Evolutionary conservation across 2,113 vertebrate species (phyloP), one percentile per base, ranked within the genome.

Genomic region (Misgurnus anguillicaudatus): DNA sequence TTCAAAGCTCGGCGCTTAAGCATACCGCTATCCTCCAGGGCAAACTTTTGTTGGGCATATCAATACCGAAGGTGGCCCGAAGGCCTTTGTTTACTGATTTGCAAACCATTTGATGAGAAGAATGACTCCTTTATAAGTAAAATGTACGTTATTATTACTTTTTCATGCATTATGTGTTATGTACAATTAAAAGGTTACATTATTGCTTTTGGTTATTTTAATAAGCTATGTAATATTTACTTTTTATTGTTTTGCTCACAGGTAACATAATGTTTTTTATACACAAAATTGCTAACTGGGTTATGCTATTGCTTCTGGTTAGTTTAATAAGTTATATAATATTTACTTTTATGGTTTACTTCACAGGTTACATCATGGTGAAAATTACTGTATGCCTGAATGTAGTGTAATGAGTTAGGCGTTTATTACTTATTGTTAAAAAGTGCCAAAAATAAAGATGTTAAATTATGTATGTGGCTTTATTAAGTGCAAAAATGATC

Each of bases 1-100:
- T 93, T 93, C 90, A 92, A 93, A 92, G 90, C 87, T 80, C 42
- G 68, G 85, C 82, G 72, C 82, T 86, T 81, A 82, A 86, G 64
- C 84, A 78, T 75, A 75, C 67, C 78, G 77, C 75, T 66, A 66
- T 81, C 36, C 70, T 82, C 80, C 80, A 80, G 69, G 75, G 82
- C 69, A 67, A 77, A 85, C 79, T 78, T 60, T 69, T 67, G 61
- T 77, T 80, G 75, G 70, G 45, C 66, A 79, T 65, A 78, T 77
- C 83, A 85, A 80, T 68, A 53, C 68, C 0, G 41, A 79, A 85
- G 64, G 60, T 82, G 75, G 78, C 77, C 71, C 21, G 57, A 70
- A 73, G 75, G 55, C 64, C 60, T 82, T 66, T 86, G 72, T 86
- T 66, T 80, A 67, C 79, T 0, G 4, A 64, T 74, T 31, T 53